These are phyloP conservation scores for Epinephelus malabaricus DNA, from an alignment of 2,797 vertebrate genomes.

Conservation along the genomic window DNA sequence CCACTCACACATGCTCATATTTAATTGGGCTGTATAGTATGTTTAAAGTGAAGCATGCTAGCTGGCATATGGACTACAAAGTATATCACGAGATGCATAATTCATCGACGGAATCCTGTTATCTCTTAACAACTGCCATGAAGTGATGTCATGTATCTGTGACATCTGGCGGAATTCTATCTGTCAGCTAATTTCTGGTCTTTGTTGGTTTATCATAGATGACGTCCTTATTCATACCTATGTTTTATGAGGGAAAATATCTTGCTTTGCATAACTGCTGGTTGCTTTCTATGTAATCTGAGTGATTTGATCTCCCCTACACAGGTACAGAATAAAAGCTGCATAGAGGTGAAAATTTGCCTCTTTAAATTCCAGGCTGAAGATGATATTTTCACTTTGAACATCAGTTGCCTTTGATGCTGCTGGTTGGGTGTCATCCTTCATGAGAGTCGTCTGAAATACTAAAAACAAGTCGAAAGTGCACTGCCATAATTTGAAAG, in stretches of 20 bases:
- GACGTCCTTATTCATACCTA: neutral
- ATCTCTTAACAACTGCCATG: slow-evolving; percentile 9
- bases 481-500: slow-evolving; percentile 47
- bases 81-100: slow-evolving; percentile 37
- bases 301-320: slow-evolving; percentile 43
- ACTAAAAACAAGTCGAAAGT: slow-evolving; percentile 56
- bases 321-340: slow-evolving; percentile 38
- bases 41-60: slow-evolving; percentile 7
- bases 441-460: slow-evolving; percentile 53
- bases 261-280: slow-evolving; percentile 20
- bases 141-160: neutral
- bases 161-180: neutral
- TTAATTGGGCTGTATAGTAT: slow-evolving; percentile 14
- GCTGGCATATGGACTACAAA: slow-evolving; percentile 16
- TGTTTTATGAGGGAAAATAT: slow-evolving; percentile 15
- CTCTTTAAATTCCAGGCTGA: slow-evolving; percentile 54
- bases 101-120: slow-evolving; percentile 22
- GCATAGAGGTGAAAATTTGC: slow-evolving; percentile 29
- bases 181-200: neutral
- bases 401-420: slow-evolving; percentile 66
- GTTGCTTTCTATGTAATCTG: slow-evolving; percentile 27
- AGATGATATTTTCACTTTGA: slow-evolving; percentile 61
- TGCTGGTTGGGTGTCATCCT: slow-evolving; percentile 53
- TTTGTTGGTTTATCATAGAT: slow-evolving; percentile 14
- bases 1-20: slow-evolving; percentile 3